A percentile compares a stretch with the other conserved stretches of the same genome.
These are phyloP conservation scores for Agriopis aurantiaria DNA, from an alignment of 2,888 invertebrate genomes.

Conservation along the genomic window DNA sequence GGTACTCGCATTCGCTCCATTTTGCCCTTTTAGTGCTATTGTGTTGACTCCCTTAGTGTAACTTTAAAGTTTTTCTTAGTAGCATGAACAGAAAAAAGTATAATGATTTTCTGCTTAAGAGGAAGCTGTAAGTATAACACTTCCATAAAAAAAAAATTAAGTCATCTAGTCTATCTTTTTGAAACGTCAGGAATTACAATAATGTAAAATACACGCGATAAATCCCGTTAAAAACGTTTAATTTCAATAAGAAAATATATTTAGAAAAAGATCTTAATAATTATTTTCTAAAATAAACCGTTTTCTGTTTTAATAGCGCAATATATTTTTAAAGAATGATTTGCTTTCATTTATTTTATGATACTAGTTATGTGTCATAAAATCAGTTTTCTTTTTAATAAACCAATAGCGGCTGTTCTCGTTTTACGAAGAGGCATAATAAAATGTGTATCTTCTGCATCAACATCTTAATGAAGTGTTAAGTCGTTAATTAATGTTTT, in stretches of 20 bases:
- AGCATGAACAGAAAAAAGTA: too few relatives aligned
- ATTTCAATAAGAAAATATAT: too few relatives aligned
- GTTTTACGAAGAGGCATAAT: conserved; percentile 42
- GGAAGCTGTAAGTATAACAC: too few relatives aligned
- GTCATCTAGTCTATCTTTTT: too few relatives aligned
- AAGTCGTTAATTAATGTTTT: conserved; percentile 48
- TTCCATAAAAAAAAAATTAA: too few relatives aligned
- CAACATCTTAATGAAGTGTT: conserved; percentile 47
- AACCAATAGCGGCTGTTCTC: conserved; percentile 45
- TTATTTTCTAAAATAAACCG: background rate
- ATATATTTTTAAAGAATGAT: conserved; percentile 31
- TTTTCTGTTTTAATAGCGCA: conserved; percentile 22
- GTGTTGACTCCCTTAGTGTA: too few relatives aligned
- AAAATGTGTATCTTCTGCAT: conserved; percentile 47
- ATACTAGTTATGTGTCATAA: conserved; percentile 47
- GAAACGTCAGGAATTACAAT: too few relatives aligned
- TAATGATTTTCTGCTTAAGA: too few relatives aligned
- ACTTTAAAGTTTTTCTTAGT: too few relatives aligned
- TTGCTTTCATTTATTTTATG: conserved; percentile 44
- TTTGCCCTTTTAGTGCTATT: background rate
- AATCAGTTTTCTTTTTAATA: conserved; percentile 47
- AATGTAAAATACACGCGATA: too few relatives aligned
- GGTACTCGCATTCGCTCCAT: conserved; percentile 33
- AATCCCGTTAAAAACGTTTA: too few relatives aligned
- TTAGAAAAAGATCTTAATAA: background rate